These are phyloP conservation scores for Xiphophorus hellerii DNA, from an alignment of 2,113 vertebrate genomes.

Conservation along the genomic window DNA sequence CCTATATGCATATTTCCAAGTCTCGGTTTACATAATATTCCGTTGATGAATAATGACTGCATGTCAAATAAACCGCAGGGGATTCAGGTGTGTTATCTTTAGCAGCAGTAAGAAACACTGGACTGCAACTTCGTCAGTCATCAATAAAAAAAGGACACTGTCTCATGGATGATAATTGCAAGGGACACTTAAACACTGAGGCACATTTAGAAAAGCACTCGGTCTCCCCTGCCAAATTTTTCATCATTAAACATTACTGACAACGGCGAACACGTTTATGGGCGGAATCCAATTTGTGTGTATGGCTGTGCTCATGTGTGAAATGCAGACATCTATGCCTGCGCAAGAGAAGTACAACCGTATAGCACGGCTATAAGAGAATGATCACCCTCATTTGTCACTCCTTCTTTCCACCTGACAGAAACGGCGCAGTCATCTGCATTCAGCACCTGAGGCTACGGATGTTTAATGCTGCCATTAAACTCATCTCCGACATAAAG, in stretches of 20 bases:
- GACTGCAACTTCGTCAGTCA: slow-evolving; percentile 50
- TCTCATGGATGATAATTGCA: slow-evolving; percentile 48
- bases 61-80: slow-evolving; percentile 38
- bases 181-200: slow-evolving; percentile 42
- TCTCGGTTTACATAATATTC: slow-evolving; percentile 44
- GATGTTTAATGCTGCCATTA: slow-evolving; percentile 76
- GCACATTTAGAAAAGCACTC: slow-evolving; percentile 3
- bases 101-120: slow-evolving; percentile 28
- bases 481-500: slow-evolving; percentile 74
- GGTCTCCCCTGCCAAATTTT: slow-evolving; percentile 33
- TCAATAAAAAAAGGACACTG: slow-evolving; percentile 34
- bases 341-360: slow-evolving; percentile 23
- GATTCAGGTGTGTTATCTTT: slow-evolving; percentile 53
- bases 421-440: slow-evolving; percentile 68
- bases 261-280: slow-evolving; percentile 38
- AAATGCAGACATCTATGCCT: slow-evolving; percentile 7
- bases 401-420: slow-evolving; percentile 63
- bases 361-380: slow-evolving; percentile 36
- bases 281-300: slow-evolving; percentile 23
- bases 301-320: neutral
- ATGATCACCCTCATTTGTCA: slow-evolving; percentile 65
- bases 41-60: slow-evolving; percentile 44
- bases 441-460: slow-evolving; percentile 72
- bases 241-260: slow-evolving; percentile 34
- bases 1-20: slow-evolving; percentile 9